Percentiles rank a stretch among this genome's conserved stretches.
These are phyloP conservation scores for Vulpes ferrilata DNA, from an alignment of 2,113 vertebrate genomes.

Conservation along the genomic window DNA sequence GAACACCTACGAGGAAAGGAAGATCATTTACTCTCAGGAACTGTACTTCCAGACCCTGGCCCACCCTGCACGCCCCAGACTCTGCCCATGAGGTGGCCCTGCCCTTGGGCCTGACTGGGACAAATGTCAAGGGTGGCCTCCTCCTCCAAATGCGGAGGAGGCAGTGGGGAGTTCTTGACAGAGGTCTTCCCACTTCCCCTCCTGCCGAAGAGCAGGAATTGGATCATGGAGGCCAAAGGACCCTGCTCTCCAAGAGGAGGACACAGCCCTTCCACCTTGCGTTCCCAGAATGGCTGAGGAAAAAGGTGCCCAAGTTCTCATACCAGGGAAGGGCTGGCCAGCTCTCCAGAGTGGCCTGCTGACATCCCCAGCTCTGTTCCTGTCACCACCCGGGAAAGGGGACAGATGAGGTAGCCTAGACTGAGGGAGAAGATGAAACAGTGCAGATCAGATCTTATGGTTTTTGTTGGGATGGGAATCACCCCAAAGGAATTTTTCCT, in stretches of 20 bases:
- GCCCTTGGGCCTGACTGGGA: background rate
- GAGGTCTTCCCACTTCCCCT: background rate
- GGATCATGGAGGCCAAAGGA: background rate
- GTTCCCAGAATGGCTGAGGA: background rate
- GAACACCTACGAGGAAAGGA: background rate
- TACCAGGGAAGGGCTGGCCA: background rate
- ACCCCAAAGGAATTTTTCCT: constrained; percentile 35
- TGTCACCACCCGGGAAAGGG: background rate
- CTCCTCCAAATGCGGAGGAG: background rate
- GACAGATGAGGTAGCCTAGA: background rate
- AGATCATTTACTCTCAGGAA: background rate
- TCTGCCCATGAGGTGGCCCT: background rate
- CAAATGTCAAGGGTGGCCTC: background rate
- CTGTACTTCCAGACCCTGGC: background rate
- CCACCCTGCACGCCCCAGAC: background rate
- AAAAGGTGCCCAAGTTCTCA: background rate
- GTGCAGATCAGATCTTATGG: background rate
- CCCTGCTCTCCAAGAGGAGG: background rate
- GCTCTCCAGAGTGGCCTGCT: background rate
- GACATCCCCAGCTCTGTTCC: background rate
- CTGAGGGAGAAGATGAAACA: background rate
- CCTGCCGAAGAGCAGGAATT: background rate
- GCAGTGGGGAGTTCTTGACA: background rate
- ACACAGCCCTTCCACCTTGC: background rate
- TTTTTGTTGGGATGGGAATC: background rate